Conservation (phyloP, 2,113 vertebrate genomes). For the Tragulus kanchil region DNA sequence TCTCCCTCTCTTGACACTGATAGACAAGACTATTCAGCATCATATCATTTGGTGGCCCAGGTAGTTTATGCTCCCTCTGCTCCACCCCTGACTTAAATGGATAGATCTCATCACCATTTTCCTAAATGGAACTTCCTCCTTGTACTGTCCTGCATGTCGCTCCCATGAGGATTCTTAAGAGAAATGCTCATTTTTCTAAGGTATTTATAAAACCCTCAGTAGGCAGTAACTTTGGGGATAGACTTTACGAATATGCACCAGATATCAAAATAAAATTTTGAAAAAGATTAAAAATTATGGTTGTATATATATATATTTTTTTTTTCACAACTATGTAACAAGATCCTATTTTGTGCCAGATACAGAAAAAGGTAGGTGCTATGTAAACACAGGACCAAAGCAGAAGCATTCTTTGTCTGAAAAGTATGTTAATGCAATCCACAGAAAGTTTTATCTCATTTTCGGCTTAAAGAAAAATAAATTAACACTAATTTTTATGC, state of each 20-base stretch:
- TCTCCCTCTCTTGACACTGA: not conserved
- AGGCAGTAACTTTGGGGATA: not conserved
- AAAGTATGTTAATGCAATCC: not conserved
- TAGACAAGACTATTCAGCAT: not conserved
- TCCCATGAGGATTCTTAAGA: not conserved
- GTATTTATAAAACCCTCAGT: not conserved
- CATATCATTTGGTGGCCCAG: not conserved
- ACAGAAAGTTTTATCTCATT: conserved; percentile 38
- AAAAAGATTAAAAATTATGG: not conserved
- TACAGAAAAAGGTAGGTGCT: not conserved
- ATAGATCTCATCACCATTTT: not conserved
- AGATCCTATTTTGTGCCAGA: not conserved
- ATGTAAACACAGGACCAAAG: not conserved
- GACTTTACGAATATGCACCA: not conserved
- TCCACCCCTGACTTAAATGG: not conserved
- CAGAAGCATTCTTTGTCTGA: not conserved
- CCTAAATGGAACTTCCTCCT: not conserved
- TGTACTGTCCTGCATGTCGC: not conserved
- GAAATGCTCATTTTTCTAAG: not conserved
- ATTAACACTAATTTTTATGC: conserved; percentile 29
- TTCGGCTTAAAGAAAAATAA: conserved; percentile 13
- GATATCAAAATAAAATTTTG: conserved; percentile 1
- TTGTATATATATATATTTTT: not conserved
- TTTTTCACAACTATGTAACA: not conserved
- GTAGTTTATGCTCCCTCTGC: not conserved